Evolutionary conservation across 1,140 invertebrate species (phyloP).

Genomic region (Dreissena polymorpha): DNA sequence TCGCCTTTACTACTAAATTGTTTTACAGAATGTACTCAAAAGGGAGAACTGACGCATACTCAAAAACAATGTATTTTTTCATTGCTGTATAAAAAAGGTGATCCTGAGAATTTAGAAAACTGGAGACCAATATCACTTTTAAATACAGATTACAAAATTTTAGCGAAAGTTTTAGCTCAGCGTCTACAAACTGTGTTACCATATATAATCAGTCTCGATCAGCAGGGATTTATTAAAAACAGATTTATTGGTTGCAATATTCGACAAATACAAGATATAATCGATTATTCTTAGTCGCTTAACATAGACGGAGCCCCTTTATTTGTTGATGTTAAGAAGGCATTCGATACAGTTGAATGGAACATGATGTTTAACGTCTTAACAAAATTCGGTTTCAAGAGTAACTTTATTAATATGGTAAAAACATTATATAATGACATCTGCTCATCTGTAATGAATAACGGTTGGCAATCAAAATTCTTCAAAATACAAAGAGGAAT

Average conservation of each 20-base stretch:
- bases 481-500: conserved; percentile 17
- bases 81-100: conserved; percentile 34
- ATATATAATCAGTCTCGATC: conserved; percentile 31
- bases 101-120: conserved; percentile 29
- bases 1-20: conserved; percentile 7
- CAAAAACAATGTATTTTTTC: conserved; percentile 35
- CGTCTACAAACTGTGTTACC: conserved; percentile 22
- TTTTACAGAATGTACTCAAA: conserved; percentile 15
- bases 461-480: conserved; percentile 14
- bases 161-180: conserved; percentile 5
- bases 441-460: conserved; percentile 15
- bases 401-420: background rate
- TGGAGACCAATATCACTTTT: conserved; percentile 44
- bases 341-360: conserved; percentile 25
- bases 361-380: conserved; percentile 23
- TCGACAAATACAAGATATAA: conserved; percentile 21
- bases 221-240: conserved; percentile 32
- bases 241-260: conserved; percentile 36
- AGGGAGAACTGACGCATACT: conserved; percentile 1
- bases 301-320: conserved; percentile 6
- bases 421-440: conserved; percentile 12
- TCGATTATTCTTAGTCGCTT: conserved; percentile 3
- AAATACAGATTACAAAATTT: conserved; percentile 47
- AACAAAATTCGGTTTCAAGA: conserved; percentile 15
- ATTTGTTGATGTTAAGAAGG: conserved; percentile 20